Evolutionary conservation across 2,888 invertebrate species (phyloP).

Genomic region (Dascillus cervinus): DNA sequence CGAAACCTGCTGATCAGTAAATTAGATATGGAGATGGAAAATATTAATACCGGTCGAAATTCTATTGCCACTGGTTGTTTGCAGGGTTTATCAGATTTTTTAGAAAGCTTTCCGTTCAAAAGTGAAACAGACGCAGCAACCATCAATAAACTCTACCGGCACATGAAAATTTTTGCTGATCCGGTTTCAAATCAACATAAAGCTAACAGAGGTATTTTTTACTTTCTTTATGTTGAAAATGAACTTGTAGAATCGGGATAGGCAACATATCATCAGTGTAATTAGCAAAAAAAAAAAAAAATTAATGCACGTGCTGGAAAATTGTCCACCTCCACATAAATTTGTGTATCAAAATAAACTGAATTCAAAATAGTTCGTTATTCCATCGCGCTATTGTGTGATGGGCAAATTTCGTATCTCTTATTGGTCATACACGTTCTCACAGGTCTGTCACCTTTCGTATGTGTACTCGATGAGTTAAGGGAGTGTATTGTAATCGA

Average conservation of each 20-base stretch:
- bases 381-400: too few species aligned
- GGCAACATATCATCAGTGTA: too few species aligned
- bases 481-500: too few species aligned
- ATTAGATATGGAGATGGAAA: conserved; percentile 22
- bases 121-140: conserved; percentile 18
- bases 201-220: conserved; percentile 14
- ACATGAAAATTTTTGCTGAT: conserved; percentile 22
- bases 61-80: conserved; percentile 27
- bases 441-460: too few species aligned
- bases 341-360: too few species aligned
- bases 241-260: background rate
- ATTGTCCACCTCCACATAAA: too few species aligned
- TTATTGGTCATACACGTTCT: too few species aligned
- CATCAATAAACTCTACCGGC: conserved; percentile 24
- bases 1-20: conserved; percentile 20
- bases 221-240: conserved; percentile 1
- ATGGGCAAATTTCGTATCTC: too few species aligned
- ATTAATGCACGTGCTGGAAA: too few species aligned
- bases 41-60: conserved; percentile 17
- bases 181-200: conserved; percentile 10
- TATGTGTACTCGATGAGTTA: too few species aligned
- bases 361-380: too few species aligned
- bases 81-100: conserved; percentile 26
- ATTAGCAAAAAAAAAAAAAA: too few species aligned
- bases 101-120: conserved; percentile 27